Evolutionary conservation across 2,888 invertebrate genomes (phyloP), one percentile per base, ranked within the genome.

Genomic region (Chrysolina americana): DNA sequence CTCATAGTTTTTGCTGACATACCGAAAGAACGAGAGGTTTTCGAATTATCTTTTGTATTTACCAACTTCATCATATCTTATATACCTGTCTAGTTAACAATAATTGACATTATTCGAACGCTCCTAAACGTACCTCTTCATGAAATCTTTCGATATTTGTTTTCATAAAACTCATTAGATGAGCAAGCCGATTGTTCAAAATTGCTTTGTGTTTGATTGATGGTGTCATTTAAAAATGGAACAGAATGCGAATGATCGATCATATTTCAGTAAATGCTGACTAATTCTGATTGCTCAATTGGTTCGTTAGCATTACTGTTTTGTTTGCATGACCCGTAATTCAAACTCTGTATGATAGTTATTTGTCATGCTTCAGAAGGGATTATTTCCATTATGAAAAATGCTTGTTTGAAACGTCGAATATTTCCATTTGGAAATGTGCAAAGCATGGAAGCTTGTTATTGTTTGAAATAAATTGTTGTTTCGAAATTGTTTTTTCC

Each of bases 241-340:
- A 59, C 17, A 17, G 28, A 36, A 36, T 56, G 19, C 48, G 17
- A 17, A 17, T 13, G n/a, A 36, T 59, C 36, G 23, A 59, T 59
- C 59, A 59, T 28, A n/a, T 59, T 59, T 15, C n/a, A 59, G 13
- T 36, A 13, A 17, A 59, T 28, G 59, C 9, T 59, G 59, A 59
- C 59, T 15, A 17, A 59, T 36, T 59, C n/a, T 28, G 36, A 36
- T 59, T 59, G 36, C 9, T 28, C n/a, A 36, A 59, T 59, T n/a
- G 50, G 36, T 59, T 23, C 28, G 36, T 59, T 59, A 59, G n/a
- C 59, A 59, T 19, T 13, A 59, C 36, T 59, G 59, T 36, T 59
- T n/a, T 11, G 59, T 59, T 36, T 9, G 50, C 19, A 59, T 8
- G 15, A 36, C 13, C 17, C 36, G 28, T 28, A 59, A 28, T 59